These are phyloP conservation scores for Lepidurus apus DNA, from an alignment of 1,140 invertebrate species.

Conservation along the genomic window DNA sequence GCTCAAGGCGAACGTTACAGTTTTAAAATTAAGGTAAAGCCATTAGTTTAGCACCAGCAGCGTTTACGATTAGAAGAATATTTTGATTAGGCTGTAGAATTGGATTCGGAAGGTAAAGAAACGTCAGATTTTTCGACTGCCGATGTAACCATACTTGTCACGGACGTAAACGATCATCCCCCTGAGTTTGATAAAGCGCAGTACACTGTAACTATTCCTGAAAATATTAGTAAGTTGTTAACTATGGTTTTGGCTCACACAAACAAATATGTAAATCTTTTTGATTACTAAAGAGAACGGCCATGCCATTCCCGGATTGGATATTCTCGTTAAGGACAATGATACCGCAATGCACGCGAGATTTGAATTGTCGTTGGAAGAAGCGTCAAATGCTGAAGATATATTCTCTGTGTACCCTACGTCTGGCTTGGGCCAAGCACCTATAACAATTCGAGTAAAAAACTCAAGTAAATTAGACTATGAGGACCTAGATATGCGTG, in stretches of 20 bases:
- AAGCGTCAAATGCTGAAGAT: conserved; percentile 51
- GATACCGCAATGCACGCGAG: conserved; percentile 71
- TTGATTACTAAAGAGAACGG: conserved; percentile 42
- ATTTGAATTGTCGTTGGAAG: conserved; percentile 57
- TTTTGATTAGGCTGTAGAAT: conserved; percentile 58
- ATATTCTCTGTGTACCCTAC: conserved; percentile 61
- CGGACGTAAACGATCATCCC: conserved; percentile 74
- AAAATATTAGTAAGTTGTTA: conserved; percentile 60
- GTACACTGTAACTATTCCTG: conserved; percentile 65
- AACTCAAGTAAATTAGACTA: conserved; percentile 63
- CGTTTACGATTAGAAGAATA: conserved; percentile 17
- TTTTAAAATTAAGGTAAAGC: conserved; percentile 58
- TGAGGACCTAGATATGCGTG: conserved; percentile 57
- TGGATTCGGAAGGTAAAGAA: conserved; percentile 60
- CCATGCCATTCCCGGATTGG: conserved; percentile 54
- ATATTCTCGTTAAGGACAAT: conserved; percentile 66
- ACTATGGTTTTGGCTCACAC: neutral
- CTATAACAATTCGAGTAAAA: conserved; percentile 53
- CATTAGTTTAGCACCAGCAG: neutral
- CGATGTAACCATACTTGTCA: conserved; percentile 69
- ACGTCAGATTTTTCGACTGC: conserved; percentile 61
- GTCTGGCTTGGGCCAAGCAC: conserved; percentile 63
- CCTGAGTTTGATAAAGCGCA: conserved; percentile 65
- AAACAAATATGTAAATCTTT: neutral
- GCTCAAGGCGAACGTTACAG: conserved; percentile 72